These are phyloP conservation scores for Popillia japonica DNA, from an alignment of 1,140 invertebrate genomes.

Conservation along the genomic window DNA sequence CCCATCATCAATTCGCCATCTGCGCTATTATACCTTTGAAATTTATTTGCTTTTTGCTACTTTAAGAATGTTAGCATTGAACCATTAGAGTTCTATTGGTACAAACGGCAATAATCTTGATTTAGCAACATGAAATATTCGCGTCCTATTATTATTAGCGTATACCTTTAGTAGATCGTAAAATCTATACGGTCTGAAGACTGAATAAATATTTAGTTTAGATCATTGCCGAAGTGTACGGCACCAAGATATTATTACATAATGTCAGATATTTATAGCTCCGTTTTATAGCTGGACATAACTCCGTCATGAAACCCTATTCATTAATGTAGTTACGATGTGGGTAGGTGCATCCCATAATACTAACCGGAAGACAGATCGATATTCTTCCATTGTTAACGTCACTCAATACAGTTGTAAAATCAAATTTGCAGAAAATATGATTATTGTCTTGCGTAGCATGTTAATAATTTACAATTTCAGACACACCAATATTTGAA, in stretches of 20 bases:
- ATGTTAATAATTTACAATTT: no score
- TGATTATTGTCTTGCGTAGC: no score
- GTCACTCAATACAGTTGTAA: no score
- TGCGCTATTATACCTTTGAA: not conserved
- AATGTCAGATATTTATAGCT: not conserved
- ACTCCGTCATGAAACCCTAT: not conserved
- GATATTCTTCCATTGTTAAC: no score
- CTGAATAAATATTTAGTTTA: not conserved
- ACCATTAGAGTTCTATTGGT: conserved; percentile 8
- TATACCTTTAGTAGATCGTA: not conserved
- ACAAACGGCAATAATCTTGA: not conserved
- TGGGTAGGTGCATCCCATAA: not conserved
- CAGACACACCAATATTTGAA: no score
- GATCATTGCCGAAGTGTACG: not conserved
- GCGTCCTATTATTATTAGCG: not conserved
- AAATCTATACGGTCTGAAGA: not conserved
- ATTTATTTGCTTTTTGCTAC: not conserved
- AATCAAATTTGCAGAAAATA: no score
- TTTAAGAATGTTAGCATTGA: not conserved
- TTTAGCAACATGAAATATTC: not conserved
- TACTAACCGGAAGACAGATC: no score
- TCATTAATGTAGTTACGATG: not conserved
- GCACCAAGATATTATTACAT: not conserved
- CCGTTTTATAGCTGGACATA: conserved; percentile 1
- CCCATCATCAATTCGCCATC: not conserved